Conservation (phyloP, 2,113 vertebrate species). For the Abramis brama region DNA sequence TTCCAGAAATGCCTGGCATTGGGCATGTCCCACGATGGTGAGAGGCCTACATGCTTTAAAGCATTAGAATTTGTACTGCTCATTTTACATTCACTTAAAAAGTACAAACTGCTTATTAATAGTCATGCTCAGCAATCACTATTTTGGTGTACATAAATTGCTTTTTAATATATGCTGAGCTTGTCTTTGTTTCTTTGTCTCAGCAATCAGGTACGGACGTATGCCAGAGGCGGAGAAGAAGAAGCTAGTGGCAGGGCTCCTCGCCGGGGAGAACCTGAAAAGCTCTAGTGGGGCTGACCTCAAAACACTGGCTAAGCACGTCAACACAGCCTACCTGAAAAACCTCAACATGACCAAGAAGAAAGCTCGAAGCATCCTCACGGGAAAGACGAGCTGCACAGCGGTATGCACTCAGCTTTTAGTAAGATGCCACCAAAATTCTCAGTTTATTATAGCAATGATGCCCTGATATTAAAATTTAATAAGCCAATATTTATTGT, state of each 20-base stretch:
- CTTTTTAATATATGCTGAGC: neutral
- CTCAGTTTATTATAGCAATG: neutral
- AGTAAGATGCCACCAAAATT: neutral
- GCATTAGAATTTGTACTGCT: neutral
- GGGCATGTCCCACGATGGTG: slow-evolving; percentile 92
- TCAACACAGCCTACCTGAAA: slow-evolving; percentile 87
- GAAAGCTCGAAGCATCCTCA: slow-evolving; percentile 88
- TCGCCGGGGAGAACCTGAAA: slow-evolving; percentile 75
- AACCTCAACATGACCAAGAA: slow-evolving; percentile 94
- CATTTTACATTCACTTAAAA: neutral
- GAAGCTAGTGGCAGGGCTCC: slow-evolving; percentile 85
- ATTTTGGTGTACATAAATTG: neutral
- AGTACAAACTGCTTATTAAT: neutral
- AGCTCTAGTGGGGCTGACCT: slow-evolving; percentile 82
- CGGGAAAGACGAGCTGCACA: slow-evolving; percentile 84
- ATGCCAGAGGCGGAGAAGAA: slow-evolving; percentile 91
- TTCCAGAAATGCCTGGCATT: slow-evolving; percentile 89
- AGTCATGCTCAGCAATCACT: neutral
- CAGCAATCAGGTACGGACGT: slow-evolving; percentile 88
- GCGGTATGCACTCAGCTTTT: slow-evolving; percentile 68
- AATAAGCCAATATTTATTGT: too few species aligned
- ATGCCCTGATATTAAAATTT: neutral
- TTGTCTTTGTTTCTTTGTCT: neutral
- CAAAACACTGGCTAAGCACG: slow-evolving; percentile 85
- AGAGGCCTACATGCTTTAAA: slow-evolving; percentile 54